Base-by-base conservation (phyloP, 1,140 invertebrate species). In the Drosophila punjabiensis region DNA sequence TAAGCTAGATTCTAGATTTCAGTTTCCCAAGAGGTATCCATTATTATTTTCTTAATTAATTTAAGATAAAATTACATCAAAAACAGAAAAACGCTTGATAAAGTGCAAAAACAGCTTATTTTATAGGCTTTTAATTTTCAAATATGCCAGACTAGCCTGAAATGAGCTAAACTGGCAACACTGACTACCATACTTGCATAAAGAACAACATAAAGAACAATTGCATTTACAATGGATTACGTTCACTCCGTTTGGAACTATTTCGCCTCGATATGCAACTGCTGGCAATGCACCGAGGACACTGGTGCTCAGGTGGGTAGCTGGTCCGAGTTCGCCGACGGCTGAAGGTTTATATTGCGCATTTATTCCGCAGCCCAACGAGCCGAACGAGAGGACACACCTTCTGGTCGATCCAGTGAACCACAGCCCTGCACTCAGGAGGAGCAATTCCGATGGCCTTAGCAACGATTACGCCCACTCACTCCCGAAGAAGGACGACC, bases 401-500 rank as follows among this genome's bases (percentile, higher is more conserved):
- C 94, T 96, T 52, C 83, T 96, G 35, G 94, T 95, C 24, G 95
- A 96, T 93, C 95, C 96, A 48, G 95, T 95, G 14, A 95, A 95
- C 78, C 96, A 95, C 81, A 96, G 93, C 78, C 94, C 95, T 74
- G 94, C 94, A 66, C 94, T 96, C 76, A 94, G 95, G 33, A 94
- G 94, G 84, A 94, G 94, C 50, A 94, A 95, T 93, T 96, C 95
- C 79, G 96, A 96, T 81, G 95, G 96, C 92, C 94, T 95, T 82
- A 94, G 95, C 75, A 94, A 94, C 79, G 94, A 95, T 73, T 95
- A 95, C 93, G 93, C 94, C 18, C 95, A 94, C 87, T 95, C 95
- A 24, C 94, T 96, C 50, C 95, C 96, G 33, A 97, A 97, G 92
- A 97, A 97, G 82, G 97, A 98, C 93, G 97, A 98, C 93, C 97